These are phyloP conservation scores for Sitophilus oryzae DNA, from an alignment of 1,140 invertebrate genomes.

Conservation along the genomic window DNA sequence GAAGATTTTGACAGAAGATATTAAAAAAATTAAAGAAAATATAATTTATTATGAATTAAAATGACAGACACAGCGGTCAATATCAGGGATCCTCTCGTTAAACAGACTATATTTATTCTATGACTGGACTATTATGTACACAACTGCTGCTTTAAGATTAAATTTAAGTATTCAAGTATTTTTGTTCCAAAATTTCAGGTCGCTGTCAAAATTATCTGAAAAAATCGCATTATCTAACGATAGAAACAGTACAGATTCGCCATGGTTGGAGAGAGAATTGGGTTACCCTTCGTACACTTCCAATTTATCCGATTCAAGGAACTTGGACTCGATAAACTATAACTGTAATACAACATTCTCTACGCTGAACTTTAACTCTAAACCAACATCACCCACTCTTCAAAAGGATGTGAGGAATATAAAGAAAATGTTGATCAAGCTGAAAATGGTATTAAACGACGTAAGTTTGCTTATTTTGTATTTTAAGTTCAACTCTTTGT, in stretches of 20 bases:
- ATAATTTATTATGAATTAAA: too few species aligned
- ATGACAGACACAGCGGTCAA: too few species aligned
- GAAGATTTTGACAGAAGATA: too few species aligned
- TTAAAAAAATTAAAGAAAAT: too few species aligned
- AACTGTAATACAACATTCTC: not conserved
- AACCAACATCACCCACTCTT: slow-evolving; percentile 62
- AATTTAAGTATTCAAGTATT: too few species aligned
- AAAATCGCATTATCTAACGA: slow-evolving; percentile 17
- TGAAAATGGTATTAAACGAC: slow-evolving; percentile 72
- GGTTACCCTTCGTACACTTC: not conserved
- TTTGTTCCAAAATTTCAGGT: too few species aligned
- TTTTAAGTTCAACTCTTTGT: too few species aligned
- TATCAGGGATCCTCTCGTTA: too few species aligned
- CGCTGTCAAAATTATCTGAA: not conserved
- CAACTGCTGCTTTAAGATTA: too few species aligned
- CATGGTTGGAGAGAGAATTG: not conserved
- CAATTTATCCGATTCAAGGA: not conserved
- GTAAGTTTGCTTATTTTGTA: too few species aligned
- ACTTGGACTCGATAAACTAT: not conserved
- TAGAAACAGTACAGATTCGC: not conserved
- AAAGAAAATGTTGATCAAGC: slow-evolving; percentile 70
- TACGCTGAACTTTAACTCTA: slow-evolving; percentile 42
- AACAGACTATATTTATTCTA: too few species aligned
- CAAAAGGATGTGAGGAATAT: slow-evolving; percentile 71
- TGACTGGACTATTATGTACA: too few species aligned